Evolutionary conservation across 2,888 invertebrate species (phyloP), one percentile per base, ranked within the genome.

Genomic region (Drosophila neotestacea): DNA sequence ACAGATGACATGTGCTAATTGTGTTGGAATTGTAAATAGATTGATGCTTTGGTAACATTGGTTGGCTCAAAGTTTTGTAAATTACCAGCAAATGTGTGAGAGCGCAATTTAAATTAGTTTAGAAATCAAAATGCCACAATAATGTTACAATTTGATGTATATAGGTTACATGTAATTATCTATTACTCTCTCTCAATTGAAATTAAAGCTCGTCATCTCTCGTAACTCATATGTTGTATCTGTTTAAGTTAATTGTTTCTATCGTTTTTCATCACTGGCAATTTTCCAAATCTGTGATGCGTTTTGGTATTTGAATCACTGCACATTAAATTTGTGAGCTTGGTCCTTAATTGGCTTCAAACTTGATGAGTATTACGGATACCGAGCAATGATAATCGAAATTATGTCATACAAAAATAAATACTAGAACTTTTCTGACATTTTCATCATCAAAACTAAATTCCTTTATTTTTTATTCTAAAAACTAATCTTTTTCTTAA

Each of bases 21-120:
- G 65, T 60, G 72, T 65, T 76, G 65, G 55, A 75, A 76, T 73
- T 47, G 66, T 44, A 74, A 74, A 77, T 77, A 77, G 77, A 72
- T 77, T 77, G 77, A 77, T 77, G 68, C 38, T 38, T 63, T 59
- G 30, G 42, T 41, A 38, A 54, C 30, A 59, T 52, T 69, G 39
- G 54, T 64, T 61, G 56, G 36, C 9, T 41, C 34, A 13, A 73
- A 62, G 22, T 22, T 65, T 70, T 59, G 30, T 32, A 59, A 67
- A 68, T 61, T 47, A 39, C 39, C 16, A 58, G 22, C 60, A 69
- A 70, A 63, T 61, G 47, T 30, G n/a, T 42, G 51, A 36, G 51
- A 44, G 51, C 10, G 41, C 34, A 46, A 70, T 61, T 51, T 59
- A 27, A 62, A 66, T 42, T 62, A 39, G 13, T 13, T 30, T 41